Percentiles rank a stretch among this genome's conserved stretches.
Conservation (phyloP, 1,140 invertebrate genomes). For the Onthophagus taurus region DNA sequence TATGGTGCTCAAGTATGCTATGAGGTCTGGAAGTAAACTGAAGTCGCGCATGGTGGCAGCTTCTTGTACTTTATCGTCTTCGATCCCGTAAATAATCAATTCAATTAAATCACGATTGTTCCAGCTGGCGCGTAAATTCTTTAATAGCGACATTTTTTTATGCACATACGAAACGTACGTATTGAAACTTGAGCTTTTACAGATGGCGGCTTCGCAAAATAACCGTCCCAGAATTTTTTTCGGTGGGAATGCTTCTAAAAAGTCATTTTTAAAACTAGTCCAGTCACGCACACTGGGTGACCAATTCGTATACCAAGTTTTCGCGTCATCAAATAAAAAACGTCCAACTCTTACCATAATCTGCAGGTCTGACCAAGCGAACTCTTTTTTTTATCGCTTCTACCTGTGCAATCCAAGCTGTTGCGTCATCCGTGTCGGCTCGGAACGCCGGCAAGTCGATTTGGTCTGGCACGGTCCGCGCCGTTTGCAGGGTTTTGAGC, state of each 20-base stretch:
- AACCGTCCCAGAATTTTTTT: constrained; percentile 15
- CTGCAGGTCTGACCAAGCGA: neutral
- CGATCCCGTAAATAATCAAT: constrained; percentile 15
- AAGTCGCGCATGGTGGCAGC: neutral
- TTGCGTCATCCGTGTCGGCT: too few species aligned
- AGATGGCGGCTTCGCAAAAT: constrained; percentile 10
- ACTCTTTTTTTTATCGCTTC: too few species aligned
- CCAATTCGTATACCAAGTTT: constrained; percentile 16
- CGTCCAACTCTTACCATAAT: constrained; percentile 16
- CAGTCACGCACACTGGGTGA: constrained; percentile 11
- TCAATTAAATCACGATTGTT: constrained; percentile 12
- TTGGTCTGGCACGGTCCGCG: too few species aligned
- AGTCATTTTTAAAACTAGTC: constrained; percentile 15
- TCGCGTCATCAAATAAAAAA: constrained; percentile 11
- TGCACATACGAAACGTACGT: constrained; percentile 15
- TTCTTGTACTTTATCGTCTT: constrained; percentile 9
- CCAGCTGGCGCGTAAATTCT: constrained; percentile 14
- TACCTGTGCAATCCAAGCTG: too few species aligned
- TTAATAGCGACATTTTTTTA: constrained; percentile 9
- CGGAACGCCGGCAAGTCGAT: too few species aligned
- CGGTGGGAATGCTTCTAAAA: constrained; percentile 17
- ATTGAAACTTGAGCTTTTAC: constrained; percentile 13
- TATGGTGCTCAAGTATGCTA: neutral
- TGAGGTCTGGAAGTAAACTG: constrained; percentile 3
- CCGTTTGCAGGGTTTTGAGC: too few species aligned